Base-by-base conservation (phyloP, 2,113 vertebrate species). In the Centropus bengalensis region DNA sequence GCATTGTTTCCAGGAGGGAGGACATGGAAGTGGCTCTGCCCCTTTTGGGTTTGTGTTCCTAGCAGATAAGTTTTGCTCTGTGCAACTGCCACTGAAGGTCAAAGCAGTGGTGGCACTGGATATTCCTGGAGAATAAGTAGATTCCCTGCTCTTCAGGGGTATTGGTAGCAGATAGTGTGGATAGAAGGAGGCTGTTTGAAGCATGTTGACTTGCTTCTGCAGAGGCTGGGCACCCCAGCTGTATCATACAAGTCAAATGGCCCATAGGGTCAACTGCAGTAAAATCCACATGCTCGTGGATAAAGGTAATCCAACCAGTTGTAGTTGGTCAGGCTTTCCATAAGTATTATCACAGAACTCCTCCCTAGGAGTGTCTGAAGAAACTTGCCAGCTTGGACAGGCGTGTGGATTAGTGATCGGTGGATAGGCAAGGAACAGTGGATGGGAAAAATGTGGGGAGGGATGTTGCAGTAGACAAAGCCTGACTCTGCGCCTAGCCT, bases 381-480 rank as follows among this genome's bases (percentile, higher is more conserved):
- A 70, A 74, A 40, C 10, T 19, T 22, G 80, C n/a, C 55, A 60
- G 21, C 62, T 75, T 82, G 40, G 74, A 8, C 33, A 14, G 49
- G 21, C 45, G 32, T 1, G 2, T 47, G 69, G 33, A 11, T 68
- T 27, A 49, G 66, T 10, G 23, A 23, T 44, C 3, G 1, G 10
- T 85, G n/a, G 56, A 18, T 8, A 32, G 40, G 23, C 56, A 71
- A 75, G 47, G 62, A 62, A 20, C 5, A 4, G 64, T 38, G 60
- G 22, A 23, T 4, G 23, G 15, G 47, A 82, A 24, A 49, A 75
- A 54, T 70, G 45, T 2, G 6, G 51, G 47, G 36, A 82, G 15
- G 4, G 21, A 13, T 3, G 1, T 54, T 54, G 8, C 0, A 0
- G 16, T 36, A 28, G 30, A 30, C 24, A 59, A 16, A 73, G 38